A percentile compares a stretch with the other conserved stretches of the same genome.
Evolutionary conservation across 2,797 vertebrate species (phyloP).

Genomic region (Danio kyathit): DNA sequence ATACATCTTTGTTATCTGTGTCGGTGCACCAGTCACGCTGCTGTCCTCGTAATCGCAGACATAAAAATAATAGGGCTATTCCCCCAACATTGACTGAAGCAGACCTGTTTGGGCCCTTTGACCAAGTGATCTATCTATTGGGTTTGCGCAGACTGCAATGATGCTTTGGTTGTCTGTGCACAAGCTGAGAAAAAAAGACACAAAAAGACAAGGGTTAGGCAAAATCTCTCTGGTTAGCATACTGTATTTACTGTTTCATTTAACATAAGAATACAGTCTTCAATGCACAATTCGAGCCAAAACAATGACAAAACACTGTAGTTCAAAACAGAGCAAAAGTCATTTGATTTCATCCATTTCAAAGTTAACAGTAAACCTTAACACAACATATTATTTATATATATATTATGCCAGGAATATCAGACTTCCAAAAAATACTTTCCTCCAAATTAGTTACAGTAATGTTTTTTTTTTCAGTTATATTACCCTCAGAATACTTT

Average conservation of each 20-base stretch:
- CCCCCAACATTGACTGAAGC: slow-evolving; percentile 78
- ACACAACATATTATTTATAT: background rate
- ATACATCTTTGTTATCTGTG: slow-evolving; percentile 89
- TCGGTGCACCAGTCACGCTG: slow-evolving; percentile 77
- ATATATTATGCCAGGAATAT: background rate
- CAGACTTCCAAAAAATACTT: slow-evolving; percentile 4
- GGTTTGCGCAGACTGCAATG: slow-evolving; percentile 67
- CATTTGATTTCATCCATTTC: background rate
- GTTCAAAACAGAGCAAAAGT: background rate
- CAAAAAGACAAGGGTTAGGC: slow-evolving; percentile 38
- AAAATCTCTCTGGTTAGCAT: slow-evolving; percentile 27
- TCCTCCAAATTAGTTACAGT: background rate
- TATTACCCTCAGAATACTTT: slow-evolving; percentile 5
- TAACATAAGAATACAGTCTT: background rate
- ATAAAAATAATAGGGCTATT: slow-evolving; percentile 87
- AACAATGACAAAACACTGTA: background rate
- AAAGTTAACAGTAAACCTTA: background rate
- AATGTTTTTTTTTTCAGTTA: too few relatives aligned
- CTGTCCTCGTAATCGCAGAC: slow-evolving; percentile 84
- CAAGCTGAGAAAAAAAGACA: slow-evolving; percentile 30
- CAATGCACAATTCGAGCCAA: slow-evolving; percentile 1
- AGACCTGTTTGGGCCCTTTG: slow-evolving; percentile 71
- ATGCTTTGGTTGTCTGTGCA: slow-evolving; percentile 21
- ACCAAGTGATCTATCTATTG: slow-evolving; percentile 78
- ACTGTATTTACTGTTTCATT: slow-evolving; percentile 32